phyloP scores from a whole-genome alignment of 2,888 invertebrate genomes.

The Gymnocheta viridis region DNA sequence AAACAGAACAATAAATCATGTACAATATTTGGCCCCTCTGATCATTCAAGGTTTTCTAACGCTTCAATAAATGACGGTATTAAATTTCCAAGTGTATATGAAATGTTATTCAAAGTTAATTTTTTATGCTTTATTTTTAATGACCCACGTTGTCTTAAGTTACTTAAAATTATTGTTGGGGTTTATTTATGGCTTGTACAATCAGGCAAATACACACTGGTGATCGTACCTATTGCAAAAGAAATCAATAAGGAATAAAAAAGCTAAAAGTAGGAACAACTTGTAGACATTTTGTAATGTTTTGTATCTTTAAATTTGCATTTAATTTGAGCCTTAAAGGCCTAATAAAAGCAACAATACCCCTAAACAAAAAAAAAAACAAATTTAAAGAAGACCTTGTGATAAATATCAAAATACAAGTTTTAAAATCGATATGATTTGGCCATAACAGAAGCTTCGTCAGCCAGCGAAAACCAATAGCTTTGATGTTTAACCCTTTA shows the following conservation, averaged over 20 bases:
- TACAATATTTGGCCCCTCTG: slow-evolving; percentile 35
- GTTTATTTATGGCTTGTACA: neutral
- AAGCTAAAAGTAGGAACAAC: neutral
- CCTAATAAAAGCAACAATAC: slow-evolving; percentile 32
- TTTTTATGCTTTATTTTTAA: neutral
- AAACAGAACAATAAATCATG: neutral
- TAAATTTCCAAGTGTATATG: slow-evolving; percentile 16
- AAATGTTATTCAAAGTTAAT: slow-evolving; percentile 22
- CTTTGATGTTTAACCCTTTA: slow-evolving; percentile 11
- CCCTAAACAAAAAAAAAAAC: neutral
- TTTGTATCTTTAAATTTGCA: slow-evolving; percentile 63
- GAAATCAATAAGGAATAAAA: neutral
- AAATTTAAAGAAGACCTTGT: slow-evolving; percentile 50
- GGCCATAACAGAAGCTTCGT: slow-evolving; percentile 59
- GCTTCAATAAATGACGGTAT: slow-evolving; percentile 52
- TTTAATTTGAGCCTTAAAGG: slow-evolving; percentile 63
- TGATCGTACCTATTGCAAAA: neutral
- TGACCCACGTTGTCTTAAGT: neutral
- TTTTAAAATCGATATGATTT: slow-evolving; percentile 57
- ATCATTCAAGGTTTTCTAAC: slow-evolving; percentile 54
- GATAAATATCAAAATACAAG: slow-evolving; percentile 60
- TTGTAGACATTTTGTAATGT: slow-evolving; percentile 63
- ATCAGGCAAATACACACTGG: neutral
- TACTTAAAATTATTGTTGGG: neutral
- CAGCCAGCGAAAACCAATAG: neutral